phyloP scores from a whole-genome alignment of 2,888 invertebrate species.

The Aplocera efformata region DNA sequence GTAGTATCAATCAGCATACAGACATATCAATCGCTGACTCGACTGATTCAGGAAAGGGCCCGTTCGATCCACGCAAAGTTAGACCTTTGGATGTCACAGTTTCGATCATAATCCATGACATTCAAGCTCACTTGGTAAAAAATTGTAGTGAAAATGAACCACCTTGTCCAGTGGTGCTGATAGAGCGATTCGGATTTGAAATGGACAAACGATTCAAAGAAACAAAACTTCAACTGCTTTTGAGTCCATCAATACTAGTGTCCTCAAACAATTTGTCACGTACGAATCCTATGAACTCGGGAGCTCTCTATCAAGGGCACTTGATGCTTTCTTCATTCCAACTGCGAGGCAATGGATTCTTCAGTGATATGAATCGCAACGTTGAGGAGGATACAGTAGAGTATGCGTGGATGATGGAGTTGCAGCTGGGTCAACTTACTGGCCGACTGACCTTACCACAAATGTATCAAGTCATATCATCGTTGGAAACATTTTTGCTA shows the following conservation, averaged over 20 bases:
- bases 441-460: slow-evolving; percentile 95
- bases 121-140: slow-evolving; percentile 96
- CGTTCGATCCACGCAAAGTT: slow-evolving; percentile 93
- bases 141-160: slow-evolving; percentile 95
- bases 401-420: slow-evolving; percentile 98
- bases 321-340: slow-evolving; percentile 92
- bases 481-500: slow-evolving; percentile 92
- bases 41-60: slow-evolving; percentile 78
- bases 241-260: slow-evolving; percentile 93
- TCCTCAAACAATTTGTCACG: slow-evolving; percentile 87
- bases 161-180: slow-evolving; percentile 92
- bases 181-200: slow-evolving; percentile 97
- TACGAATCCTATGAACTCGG: slow-evolving; percentile 70
- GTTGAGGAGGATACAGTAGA: slow-evolving; percentile 97
- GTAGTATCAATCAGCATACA: slow-evolving; percentile 67
- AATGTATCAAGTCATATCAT: slow-evolving; percentile 91
- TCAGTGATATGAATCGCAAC: slow-evolving; percentile 94
- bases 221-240: slow-evolving; percentile 92
- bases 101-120: slow-evolving; percentile 95
- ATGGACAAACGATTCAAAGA: slow-evolving; percentile 97
- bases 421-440: slow-evolving; percentile 95
- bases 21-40: slow-evolving; percentile 83
- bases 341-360: slow-evolving; percentile 97
- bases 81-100: slow-evolving; percentile 95
- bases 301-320: slow-evolving; percentile 88